Percentiles rank a stretch among this genome's conserved stretches.
Conservation (phyloP, 2,797 vertebrate species). For the Iguana delicatissima region DNA sequence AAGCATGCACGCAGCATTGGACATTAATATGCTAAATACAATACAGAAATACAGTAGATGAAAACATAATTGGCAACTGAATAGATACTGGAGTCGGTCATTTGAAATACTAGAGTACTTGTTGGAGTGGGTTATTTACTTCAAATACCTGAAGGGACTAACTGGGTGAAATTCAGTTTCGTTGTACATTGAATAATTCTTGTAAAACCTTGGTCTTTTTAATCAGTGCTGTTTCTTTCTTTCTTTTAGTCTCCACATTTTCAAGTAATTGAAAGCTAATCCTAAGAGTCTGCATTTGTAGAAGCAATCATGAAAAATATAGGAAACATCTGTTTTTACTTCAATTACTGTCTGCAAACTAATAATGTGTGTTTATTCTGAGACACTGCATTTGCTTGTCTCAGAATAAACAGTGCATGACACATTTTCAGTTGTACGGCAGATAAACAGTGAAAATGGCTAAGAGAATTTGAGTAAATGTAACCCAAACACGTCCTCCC, state of each 20-base stretch:
- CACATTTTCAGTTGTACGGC: constrained; percentile 73
- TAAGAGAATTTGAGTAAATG: constrained; percentile 66
- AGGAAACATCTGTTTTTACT: constrained; percentile 80
- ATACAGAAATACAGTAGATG: neutral
- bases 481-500: constrained; percentile 69
- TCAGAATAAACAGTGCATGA: constrained; percentile 79
- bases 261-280: constrained; percentile 55
- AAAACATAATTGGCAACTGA: constrained; percentile 51
- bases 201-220: constrained; percentile 42
- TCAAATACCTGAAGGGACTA: constrained; percentile 63
- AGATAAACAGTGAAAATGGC: constrained; percentile 64
- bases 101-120: neutral
- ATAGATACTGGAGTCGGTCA: constrained; percentile 36
- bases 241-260: constrained; percentile 32
- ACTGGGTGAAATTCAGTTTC: constrained; percentile 57
- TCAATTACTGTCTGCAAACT: constrained; percentile 73
- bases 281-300: constrained; percentile 70
- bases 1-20: neutral
- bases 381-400: constrained; percentile 79
- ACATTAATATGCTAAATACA: constrained; percentile 12
- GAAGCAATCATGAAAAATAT: constrained; percentile 72
- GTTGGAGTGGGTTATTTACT: constrained; percentile 26
- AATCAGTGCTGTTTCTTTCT: constrained; percentile 12
- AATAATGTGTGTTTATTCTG: constrained; percentile 76
- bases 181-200: constrained; percentile 37